phyloP scores from a whole-genome alignment of 1,140 invertebrate species.

The Diploscapter pachys region DNA sequence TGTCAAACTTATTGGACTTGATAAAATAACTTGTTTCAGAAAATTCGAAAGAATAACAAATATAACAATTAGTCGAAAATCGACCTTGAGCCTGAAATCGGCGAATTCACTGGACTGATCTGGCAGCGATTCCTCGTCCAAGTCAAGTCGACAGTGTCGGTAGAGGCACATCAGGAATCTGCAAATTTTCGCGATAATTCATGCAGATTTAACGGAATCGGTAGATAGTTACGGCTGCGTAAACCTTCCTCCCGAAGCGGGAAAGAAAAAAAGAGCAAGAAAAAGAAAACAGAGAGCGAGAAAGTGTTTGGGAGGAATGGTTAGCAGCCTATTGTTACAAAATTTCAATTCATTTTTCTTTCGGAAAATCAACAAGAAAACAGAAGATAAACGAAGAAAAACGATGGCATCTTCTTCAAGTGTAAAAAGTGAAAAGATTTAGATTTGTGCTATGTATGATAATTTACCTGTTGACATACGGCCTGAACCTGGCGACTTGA shows the following conservation, averaged over 20 bases:
- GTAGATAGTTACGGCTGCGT: neutral
- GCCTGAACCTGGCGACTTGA: constrained; percentile 62
- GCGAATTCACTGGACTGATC: constrained; percentile 18
- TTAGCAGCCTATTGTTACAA: no score
- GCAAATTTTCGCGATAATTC: neutral
- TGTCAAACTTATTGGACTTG: neutral
- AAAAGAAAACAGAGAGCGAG: no score
- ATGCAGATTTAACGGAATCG: neutral
- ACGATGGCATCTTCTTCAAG: no score
- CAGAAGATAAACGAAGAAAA: no score
- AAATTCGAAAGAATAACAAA: neutral
- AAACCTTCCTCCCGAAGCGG: no score
- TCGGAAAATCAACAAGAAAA: neutral
- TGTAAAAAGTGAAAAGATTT: no score
- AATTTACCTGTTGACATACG: constrained; percentile 22
- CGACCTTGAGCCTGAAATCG: constrained; percentile 20
- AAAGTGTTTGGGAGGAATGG: no score
- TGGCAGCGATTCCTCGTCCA: constrained; percentile 15
- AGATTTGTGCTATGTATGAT: neutral
- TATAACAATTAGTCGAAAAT: neutral
- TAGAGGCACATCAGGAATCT: constrained; percentile 16
- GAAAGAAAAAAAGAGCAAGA: no score
- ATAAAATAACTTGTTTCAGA: no score
- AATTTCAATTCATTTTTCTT: neutral
- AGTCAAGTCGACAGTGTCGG: constrained; percentile 23